phyloP scores from a whole-genome alignment of 1,140 invertebrate species.

The Latrodectus geometricus region DNA sequence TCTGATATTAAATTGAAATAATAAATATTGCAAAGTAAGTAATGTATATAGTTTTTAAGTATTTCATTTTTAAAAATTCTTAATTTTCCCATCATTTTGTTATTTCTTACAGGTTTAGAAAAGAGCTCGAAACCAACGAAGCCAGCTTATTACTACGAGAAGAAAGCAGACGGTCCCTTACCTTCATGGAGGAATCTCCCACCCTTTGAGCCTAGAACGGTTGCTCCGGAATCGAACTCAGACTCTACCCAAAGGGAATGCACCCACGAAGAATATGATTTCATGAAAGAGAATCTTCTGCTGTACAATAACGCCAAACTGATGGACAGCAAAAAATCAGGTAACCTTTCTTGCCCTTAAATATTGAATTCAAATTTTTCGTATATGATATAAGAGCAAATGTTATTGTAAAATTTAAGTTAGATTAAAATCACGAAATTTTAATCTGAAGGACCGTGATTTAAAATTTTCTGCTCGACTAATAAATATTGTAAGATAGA shows the following conservation, averaged over 20 bases:
- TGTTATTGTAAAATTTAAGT: no score
- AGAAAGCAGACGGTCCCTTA: conserved; percentile 5
- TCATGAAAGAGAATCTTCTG: conserved; percentile 78
- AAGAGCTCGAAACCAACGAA: conserved; percentile 26
- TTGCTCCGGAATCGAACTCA: conserved; percentile 7
- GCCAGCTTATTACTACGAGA: conserved; percentile 16
- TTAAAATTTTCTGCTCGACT: no score
- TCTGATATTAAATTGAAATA: no score
- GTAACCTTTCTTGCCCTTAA: background rate
- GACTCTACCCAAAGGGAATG: conserved; percentile 61
- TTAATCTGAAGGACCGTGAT: no score
- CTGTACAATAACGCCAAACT: conserved; percentile 80
- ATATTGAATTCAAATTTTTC: no score
- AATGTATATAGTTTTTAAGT: background rate
- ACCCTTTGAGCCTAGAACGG: conserved; percentile 2
- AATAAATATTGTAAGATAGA: no score
- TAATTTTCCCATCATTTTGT: background rate
- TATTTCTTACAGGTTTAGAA: background rate
- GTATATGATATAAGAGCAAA: no score
- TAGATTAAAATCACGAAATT: no score
- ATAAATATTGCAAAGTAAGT: no score
- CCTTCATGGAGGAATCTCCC: conserved; percentile 36
- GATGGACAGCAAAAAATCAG: conserved; percentile 70
- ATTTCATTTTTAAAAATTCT: background rate
- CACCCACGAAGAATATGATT: conserved; percentile 65